These are phyloP conservation scores for Peromyscus californicus DNA, from an alignment of 2,113 vertebrate genomes.

Conservation along the genomic window DNA sequence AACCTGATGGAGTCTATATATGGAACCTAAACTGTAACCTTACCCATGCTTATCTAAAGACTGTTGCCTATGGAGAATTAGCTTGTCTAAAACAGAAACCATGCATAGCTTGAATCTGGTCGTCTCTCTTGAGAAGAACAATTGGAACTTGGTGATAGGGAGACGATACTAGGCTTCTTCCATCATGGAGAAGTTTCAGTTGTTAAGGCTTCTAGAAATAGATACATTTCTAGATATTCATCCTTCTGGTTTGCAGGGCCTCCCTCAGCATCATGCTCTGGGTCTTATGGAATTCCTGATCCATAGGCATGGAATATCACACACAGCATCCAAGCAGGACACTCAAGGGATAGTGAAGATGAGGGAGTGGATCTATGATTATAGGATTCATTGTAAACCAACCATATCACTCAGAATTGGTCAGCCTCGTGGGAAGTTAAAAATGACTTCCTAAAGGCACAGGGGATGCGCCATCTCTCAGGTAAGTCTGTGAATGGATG, in stretches of 20 bases:
- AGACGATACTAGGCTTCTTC: neutral
- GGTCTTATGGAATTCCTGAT: neutral
- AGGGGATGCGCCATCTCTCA: neutral
- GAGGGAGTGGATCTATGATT: fast-evolving
- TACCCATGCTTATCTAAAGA: neutral
- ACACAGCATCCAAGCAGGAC: neutral
- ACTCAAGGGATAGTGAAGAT: neutral
- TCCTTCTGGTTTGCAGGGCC: neutral
- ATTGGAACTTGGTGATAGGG: neutral
- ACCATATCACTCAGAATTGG: neutral
- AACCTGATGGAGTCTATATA: neutral
- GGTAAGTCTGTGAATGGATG: neutral
- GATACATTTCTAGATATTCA: neutral
- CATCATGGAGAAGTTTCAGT: neutral
- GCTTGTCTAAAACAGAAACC: neutral
- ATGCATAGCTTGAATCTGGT: neutral
- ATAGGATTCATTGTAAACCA: neutral
- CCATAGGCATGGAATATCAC: neutral
- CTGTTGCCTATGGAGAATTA: neutral
- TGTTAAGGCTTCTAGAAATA: neutral
- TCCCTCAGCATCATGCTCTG: neutral
- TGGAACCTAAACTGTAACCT: no score
- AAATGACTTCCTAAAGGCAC: neutral
- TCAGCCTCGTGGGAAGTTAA: fast-evolving
- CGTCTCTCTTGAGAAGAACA: neutral